A percentile compares a stretch with the other conserved stretches of the same genome.
These are phyloP conservation scores for Phytoseiulus persimilis DNA, from an alignment of 2,888 invertebrate genomes.

Conservation along the genomic window DNA sequence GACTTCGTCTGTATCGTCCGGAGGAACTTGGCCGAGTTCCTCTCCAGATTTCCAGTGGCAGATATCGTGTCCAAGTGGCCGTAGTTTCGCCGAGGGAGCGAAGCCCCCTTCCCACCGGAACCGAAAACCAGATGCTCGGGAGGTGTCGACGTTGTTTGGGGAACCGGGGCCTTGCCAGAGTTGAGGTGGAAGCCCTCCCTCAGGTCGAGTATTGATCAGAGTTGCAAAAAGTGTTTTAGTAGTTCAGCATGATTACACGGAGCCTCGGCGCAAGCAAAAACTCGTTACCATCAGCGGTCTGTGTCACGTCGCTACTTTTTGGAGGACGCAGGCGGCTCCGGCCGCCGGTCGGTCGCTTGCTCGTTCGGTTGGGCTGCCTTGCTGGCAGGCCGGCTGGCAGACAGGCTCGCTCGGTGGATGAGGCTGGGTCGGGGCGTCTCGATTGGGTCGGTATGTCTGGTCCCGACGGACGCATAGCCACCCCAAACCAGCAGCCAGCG, in stretches of 20 bases:
- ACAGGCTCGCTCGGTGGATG: not conserved
- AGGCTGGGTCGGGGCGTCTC: not conserved
- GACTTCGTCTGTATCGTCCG: not conserved
- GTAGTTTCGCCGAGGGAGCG: too few relatives aligned
- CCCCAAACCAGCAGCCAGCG: not conserved
- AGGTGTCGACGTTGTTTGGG: not conserved
- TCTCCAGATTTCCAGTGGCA: too few relatives aligned
- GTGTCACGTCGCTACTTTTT: not conserved
- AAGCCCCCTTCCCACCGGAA: too few relatives aligned
- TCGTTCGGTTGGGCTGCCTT: not conserved
- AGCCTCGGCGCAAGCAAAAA: not conserved
- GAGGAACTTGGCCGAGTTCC: not conserved
- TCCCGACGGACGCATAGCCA: slow-evolving; percentile 37
- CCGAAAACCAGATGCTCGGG: not conserved
- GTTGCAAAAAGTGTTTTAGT: slow-evolving; percentile 5
- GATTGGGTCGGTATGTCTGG: not conserved
- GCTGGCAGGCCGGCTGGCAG: too few relatives aligned
- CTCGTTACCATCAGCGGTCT: not conserved
- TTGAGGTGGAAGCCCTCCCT: not conserved
- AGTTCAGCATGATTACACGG: not conserved
- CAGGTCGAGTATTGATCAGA: not conserved
- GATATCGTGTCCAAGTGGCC: too few relatives aligned
- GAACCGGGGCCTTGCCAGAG: not conserved
- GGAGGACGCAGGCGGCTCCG: not conserved
- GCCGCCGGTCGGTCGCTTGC: not conserved